Percentiles rank a stretch among this genome's conserved stretches.
Evolutionary conservation across 2,888 invertebrate species (phyloP).

Genomic region (Nymphalis polychloros): DNA sequence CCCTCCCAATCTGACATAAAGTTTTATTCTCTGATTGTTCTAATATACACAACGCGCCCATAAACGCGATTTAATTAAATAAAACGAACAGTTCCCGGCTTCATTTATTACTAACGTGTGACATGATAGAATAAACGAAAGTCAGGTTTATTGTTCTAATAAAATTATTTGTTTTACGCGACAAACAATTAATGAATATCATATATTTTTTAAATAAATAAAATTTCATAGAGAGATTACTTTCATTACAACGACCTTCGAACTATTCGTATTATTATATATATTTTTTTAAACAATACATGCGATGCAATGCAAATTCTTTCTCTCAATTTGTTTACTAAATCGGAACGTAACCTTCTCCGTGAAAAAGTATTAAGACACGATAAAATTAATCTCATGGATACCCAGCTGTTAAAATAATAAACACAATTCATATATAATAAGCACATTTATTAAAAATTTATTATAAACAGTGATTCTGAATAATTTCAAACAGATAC

Average conservation of each 20-base stretch:
- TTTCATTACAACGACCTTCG: background rate
- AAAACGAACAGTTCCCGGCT: slow-evolving; percentile 26
- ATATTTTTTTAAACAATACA: background rate
- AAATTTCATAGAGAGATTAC: too few species aligned
- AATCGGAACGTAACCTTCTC: slow-evolving; percentile 17
- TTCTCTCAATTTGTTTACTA: slow-evolving; percentile 9
- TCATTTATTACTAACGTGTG: slow-evolving; percentile 27
- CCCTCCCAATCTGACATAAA: slow-evolving; percentile 47
- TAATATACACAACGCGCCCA: slow-evolving; percentile 39
- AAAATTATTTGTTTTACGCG: background rate
- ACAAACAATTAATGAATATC: too few species aligned
- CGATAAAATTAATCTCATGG: slow-evolving; percentile 22
- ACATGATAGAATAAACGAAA: slow-evolving; percentile 21
- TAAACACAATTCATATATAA: slow-evolving; percentile 9
- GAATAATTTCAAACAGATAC: background rate
- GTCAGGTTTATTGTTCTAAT: slow-evolving; percentile 8
- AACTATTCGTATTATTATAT: too few species aligned
- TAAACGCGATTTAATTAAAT: slow-evolving; percentile 40
- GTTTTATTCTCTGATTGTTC: slow-evolving; percentile 43
- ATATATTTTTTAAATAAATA: too few species aligned
- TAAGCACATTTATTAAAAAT: background rate
- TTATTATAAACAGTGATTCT: slow-evolving; percentile 5
- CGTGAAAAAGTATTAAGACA: slow-evolving; percentile 19
- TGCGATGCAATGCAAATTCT: background rate
- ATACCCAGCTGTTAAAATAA: slow-evolving; percentile 29